Evolutionary conservation across 2,113 vertebrate species (phyloP).

Genomic region (Bos javanicus): DNA sequence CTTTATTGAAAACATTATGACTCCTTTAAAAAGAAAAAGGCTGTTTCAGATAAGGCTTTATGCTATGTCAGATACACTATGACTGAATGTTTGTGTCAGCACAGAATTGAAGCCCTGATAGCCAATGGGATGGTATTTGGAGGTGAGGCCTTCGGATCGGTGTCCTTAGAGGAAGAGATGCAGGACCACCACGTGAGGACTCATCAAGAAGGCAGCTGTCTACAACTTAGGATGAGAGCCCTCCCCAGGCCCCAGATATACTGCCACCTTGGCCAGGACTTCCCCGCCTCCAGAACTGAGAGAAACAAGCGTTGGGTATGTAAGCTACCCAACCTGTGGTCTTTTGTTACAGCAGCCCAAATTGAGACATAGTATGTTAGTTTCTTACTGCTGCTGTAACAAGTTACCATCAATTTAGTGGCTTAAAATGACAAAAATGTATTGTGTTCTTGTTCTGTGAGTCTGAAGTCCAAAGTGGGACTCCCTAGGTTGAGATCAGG

Average conservation of each 20-base stretch:
- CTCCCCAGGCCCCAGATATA: background rate
- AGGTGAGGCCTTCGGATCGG: accelerated
- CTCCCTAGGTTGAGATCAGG: background rate
- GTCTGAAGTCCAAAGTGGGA: background rate
- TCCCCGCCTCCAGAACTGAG: background rate
- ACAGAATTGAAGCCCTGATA: background rate
- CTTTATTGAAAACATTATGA: background rate
- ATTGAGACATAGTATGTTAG: background rate
- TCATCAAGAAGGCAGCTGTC: background rate
- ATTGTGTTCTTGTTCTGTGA: background rate
- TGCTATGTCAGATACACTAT: background rate
- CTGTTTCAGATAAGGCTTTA: background rate
- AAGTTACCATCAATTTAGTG: background rate
- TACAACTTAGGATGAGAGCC: background rate
- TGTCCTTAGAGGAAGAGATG: background rate
- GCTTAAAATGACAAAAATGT: background rate
- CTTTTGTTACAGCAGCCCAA: background rate
- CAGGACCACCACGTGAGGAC: background rate
- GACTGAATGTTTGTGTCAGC: background rate
- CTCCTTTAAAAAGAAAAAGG: background rate
- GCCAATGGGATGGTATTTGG: background rate
- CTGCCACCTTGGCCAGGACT: background rate
- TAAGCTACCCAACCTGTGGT: background rate
- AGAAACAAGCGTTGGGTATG: background rate
- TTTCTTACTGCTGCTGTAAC: background rate